Evolutionary conservation across 2,113 vertebrate species (phyloP).

Genomic region (Corapipo altera): DNA sequence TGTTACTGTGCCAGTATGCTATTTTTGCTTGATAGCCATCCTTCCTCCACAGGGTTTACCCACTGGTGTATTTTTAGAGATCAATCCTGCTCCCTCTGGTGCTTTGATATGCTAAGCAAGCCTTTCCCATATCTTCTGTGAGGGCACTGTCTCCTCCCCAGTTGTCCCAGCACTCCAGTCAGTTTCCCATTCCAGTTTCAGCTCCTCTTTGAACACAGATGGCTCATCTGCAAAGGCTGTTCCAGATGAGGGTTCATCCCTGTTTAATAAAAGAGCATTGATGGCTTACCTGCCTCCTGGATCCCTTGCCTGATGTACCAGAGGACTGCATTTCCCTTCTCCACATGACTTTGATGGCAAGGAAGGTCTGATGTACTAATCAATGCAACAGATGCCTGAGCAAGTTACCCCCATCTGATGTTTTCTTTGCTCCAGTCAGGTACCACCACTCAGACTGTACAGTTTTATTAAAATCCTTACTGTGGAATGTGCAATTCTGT

Average conservation of each 20-base stretch:
- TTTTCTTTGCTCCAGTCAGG: neutral
- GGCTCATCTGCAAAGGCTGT: neutral
- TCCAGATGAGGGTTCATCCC: neutral
- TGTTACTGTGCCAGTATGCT: neutral
- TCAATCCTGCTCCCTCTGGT: fast-evolving
- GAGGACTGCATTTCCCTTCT: neutral
- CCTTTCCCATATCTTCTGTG: neutral
- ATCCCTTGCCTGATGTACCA: neutral
- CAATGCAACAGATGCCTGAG: too few species aligned
- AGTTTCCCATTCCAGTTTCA: neutral
- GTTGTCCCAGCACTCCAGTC: neutral
- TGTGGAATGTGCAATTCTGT: neutral
- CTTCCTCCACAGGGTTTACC: neutral
- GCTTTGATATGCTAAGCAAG: neutral
- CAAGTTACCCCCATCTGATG: neutral
- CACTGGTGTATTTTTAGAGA: neutral
- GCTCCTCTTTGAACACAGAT: neutral
- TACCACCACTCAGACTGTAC: neutral
- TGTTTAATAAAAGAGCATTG: neutral
- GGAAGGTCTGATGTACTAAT: neutral
- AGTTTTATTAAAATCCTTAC: neutral
- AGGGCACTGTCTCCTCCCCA: neutral
- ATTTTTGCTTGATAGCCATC: neutral
- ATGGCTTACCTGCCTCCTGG: neutral
- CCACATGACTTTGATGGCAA: neutral